These are phyloP conservation scores for Phenacoccus solenopsis DNA, from an alignment of 1,140 invertebrate genomes.

Conservation along the genomic window DNA sequence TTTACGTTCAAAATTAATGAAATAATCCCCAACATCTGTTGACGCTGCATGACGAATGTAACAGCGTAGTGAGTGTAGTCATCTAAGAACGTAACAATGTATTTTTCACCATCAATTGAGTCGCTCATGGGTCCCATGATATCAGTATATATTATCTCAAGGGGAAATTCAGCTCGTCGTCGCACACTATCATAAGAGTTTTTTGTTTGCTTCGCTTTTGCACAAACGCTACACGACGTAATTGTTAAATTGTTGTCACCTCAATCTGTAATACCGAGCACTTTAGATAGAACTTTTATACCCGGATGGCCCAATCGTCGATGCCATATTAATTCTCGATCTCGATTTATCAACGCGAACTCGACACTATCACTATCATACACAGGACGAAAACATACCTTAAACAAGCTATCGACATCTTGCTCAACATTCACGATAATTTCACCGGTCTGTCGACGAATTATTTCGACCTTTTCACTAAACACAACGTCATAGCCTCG, in stretches of 20 bases:
- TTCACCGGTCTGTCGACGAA: not conserved
- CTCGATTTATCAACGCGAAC: too few relatives aligned
- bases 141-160: not conserved
- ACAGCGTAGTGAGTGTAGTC: not conserved
- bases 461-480: not conserved
- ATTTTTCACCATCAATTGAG: not conserved
- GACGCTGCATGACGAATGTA: not conserved
- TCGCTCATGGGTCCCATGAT: not conserved
- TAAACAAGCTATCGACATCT: not conserved
- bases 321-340: not conserved
- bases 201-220: not conserved
- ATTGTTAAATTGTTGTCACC: not conserved
- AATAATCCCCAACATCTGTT: not conserved
- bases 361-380: not conserved
- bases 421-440: not conserved
- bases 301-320: not conserved
- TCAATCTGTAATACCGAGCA: not conserved
- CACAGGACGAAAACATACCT: not conserved
- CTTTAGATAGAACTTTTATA: not conserved
- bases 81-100: not conserved
- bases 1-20: not conserved
- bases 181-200: not conserved
- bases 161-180: not conserved
- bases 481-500: not conserved
- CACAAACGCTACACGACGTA: not conserved